Evolutionary conservation across 2,888 invertebrate genomes (phyloP).

Genomic region (Embidobia sp.): DNA sequence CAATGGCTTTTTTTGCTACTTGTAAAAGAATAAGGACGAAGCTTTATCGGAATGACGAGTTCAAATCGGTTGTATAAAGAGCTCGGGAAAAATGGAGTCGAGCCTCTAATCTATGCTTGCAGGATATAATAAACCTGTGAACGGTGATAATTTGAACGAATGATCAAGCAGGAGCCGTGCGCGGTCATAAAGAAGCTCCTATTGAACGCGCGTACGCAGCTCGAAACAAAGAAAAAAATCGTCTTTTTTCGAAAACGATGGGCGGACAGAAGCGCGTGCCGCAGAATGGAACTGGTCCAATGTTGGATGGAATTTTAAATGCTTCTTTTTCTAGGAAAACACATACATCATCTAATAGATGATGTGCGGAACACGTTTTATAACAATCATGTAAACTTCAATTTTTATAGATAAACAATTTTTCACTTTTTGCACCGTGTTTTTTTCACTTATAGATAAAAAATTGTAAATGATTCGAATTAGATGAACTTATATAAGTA

Average conservation of each 20-base stretch:
- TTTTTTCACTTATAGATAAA: no score
- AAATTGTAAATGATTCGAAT: no score
- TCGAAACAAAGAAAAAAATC: slow-evolving; percentile 59
- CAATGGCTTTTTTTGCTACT: slow-evolving; percentile 13
- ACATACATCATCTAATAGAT: slow-evolving; percentile 54
- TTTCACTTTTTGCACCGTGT: neutral
- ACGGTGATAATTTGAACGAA: slow-evolving; percentile 61
- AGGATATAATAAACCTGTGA: slow-evolving; percentile 49
- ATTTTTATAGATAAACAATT: neutral
- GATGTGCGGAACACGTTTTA: slow-evolving; percentile 22
- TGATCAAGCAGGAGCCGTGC: slow-evolving; percentile 60
- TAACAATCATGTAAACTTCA: slow-evolving; percentile 4
- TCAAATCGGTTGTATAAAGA: slow-evolving; percentile 37
- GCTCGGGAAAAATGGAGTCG: slow-evolving; percentile 36
- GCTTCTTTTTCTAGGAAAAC: slow-evolving; percentile 52
- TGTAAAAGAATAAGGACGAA: slow-evolving; percentile 12
- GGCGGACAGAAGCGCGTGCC: slow-evolving; percentile 76
- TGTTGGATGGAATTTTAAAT: slow-evolving; percentile 66
- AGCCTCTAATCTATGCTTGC: slow-evolving; percentile 47
- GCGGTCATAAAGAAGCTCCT: slow-evolving; percentile 46
- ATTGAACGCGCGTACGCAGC: slow-evolving; percentile 44
- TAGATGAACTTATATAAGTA: no score
- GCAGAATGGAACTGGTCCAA: slow-evolving; percentile 74
- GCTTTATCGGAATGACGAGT: slow-evolving; percentile 48
- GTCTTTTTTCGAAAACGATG: slow-evolving; percentile 67